These are phyloP conservation scores for Drosophila grimshawi DNA, from an alignment of 1,140 invertebrate species.

Conservation along the genomic window DNA sequence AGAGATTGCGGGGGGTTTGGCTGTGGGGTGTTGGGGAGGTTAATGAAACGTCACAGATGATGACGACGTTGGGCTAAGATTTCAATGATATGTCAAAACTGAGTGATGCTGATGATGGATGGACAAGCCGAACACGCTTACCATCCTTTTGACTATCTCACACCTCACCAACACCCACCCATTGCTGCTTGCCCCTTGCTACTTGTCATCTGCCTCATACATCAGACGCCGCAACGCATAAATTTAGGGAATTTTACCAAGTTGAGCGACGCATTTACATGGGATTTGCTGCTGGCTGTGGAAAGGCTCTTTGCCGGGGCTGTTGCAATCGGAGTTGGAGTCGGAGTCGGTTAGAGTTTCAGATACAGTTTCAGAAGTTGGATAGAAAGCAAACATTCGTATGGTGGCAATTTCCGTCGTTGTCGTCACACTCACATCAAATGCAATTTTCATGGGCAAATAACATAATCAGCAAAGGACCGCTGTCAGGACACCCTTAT, in stretches of 20 bases:
- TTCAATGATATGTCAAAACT: slow-evolving; percentile 83
- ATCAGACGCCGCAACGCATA: slow-evolving; percentile 76
- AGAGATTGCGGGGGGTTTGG: background rate
- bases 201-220: slow-evolving; percentile 32
- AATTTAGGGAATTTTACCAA: slow-evolving; percentile 68
- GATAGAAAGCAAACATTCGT: slow-evolving; percentile 57
- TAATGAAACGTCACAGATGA: slow-evolving; percentile 83
- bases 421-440: slow-evolving; percentile 69
- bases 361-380: background rate
- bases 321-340: background rate
- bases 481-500: background rate
- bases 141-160: slow-evolving; percentile 39
- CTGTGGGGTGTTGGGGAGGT: slow-evolving; percentile 34
- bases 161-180: background rate
- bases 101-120: slow-evolving; percentile 81
- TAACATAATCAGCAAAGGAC: slow-evolving; percentile 69
- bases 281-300: slow-evolving; percentile 53
- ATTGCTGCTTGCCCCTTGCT: slow-evolving; percentile 23
- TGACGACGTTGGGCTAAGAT: slow-evolving; percentile 71
- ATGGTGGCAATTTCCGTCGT: slow-evolving; percentile 72
- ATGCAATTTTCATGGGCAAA: slow-evolving; percentile 79
- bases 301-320: background rate
- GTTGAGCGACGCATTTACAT: slow-evolving; percentile 75
- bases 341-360: slow-evolving; percentile 1
- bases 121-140: slow-evolving; percentile 52